Conservation (phyloP, 1,140 invertebrate species). For the Magallana ariakensis region DNA sequence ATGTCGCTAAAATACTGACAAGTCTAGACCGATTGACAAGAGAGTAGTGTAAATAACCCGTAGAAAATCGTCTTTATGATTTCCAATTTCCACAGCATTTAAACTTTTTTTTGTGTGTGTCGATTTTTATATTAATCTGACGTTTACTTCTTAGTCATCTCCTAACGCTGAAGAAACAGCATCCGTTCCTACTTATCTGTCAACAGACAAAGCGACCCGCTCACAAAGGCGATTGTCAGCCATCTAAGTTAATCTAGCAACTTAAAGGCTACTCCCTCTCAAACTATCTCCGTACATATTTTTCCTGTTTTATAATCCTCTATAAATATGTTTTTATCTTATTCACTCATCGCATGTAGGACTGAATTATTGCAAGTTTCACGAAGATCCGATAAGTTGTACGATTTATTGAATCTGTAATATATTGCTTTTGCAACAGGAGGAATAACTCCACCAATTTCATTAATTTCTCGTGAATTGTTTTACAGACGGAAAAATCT, state of each 20-base stretch:
- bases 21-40: conserved; percentile 15
- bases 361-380: conserved; percentile 31
- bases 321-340: conserved; percentile 17
- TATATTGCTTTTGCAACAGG: background rate
- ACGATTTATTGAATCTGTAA: background rate
- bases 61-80: conserved; percentile 20
- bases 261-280: conserved; percentile 29
- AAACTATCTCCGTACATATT: conserved; percentile 33
- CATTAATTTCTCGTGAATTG: background rate
- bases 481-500: conserved; percentile 76
- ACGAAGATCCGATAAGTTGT: background rate
- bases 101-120: background rate
- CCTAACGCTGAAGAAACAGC: background rate
- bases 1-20: conserved; percentile 11
- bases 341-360: conserved; percentile 30
- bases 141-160: conserved; percentile 1
- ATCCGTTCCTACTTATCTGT: conserved; percentile 12
- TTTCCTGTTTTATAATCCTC: conserved; percentile 34
- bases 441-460: conserved; percentile 24
- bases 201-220: conserved; percentile 15
- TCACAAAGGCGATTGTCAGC: conserved; percentile 23
- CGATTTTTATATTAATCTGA: background rate
- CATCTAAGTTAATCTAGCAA: background rate
- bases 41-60: background rate
- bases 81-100: background rate